A percentile compares a stretch with the other conserved stretches of the same genome.
Conservation (phyloP, 2,888 invertebrate species). For the Phalangium opilio region DNA sequence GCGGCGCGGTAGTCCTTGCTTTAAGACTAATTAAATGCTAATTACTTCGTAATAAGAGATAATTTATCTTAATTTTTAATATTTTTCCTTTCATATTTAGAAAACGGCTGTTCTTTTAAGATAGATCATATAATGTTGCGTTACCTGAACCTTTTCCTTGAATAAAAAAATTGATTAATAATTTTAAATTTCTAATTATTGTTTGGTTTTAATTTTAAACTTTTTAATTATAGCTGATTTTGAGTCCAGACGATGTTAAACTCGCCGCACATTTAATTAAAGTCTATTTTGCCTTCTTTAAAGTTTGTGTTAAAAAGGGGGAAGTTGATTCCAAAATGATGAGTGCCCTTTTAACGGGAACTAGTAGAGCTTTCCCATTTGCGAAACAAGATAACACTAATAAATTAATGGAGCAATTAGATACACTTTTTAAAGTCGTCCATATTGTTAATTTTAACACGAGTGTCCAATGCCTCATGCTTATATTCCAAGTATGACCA, state of each 20-base stretch:
- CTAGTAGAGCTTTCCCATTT: conserved; percentile 70
- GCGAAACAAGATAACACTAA: conserved; percentile 42
- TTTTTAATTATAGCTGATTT: conserved; percentile 10
- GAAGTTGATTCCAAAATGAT: conserved; percentile 69
- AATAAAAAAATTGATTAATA: too few species aligned
- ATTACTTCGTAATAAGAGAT: too few species aligned
- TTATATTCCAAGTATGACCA: conserved; percentile 42
- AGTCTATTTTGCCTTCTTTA: conserved; percentile 91
- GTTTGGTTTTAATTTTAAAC: too few species aligned
- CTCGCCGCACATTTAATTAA: conserved; percentile 69
- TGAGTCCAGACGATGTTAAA: conserved; percentile 46
- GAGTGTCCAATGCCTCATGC: conserved; percentile 41
- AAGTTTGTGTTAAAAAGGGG: conserved; percentile 69
- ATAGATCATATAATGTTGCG: too few species aligned
- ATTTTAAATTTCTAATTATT: too few species aligned
- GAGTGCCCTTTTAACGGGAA: conserved; percentile 63
- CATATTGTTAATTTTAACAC: conserved; percentile 60
- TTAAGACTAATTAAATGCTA: too few species aligned
- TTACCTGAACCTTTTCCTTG: too few species aligned
- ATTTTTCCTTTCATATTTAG: too few species aligned
- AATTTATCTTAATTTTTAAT: too few species aligned
- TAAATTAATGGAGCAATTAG: conserved; percentile 43
- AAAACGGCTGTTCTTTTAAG: too few species aligned
- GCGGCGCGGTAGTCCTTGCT: too few species aligned
- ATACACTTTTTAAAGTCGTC: conserved; percentile 64